These are phyloP conservation scores for Cynaeus angustus DNA, from an alignment of 2,888 invertebrate genomes.

Conservation along the genomic window DNA sequence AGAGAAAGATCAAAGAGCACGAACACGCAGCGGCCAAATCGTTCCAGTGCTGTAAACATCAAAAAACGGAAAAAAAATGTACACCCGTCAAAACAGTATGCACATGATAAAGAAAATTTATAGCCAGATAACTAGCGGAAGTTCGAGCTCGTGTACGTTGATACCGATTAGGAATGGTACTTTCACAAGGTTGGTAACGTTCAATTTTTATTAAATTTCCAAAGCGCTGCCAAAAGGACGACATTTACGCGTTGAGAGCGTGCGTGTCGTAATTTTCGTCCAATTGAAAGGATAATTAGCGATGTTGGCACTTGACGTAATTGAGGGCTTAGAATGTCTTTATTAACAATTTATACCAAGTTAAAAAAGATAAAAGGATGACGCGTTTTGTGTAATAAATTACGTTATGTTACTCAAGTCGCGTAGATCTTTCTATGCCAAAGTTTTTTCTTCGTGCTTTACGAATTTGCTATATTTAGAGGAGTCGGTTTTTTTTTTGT, in stretches of 20 bases:
- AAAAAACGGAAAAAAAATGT: background rate
- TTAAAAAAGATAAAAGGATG: background rate
- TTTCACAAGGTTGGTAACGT: too few species aligned
- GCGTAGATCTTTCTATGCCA: background rate
- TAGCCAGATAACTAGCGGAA: too few species aligned
- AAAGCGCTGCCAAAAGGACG: background rate
- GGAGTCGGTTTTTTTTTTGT: too few species aligned
- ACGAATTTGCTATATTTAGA: background rate
- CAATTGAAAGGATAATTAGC: constrained; percentile 1
- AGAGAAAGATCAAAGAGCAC: background rate
- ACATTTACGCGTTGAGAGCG: background rate
- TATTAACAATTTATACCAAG: background rate
- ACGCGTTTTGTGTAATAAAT: background rate
- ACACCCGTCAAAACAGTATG: too few species aligned
- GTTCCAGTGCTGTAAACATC: background rate
- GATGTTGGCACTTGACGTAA: background rate
- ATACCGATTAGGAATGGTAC: too few species aligned
- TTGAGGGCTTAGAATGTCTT: background rate
- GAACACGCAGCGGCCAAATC: background rate
- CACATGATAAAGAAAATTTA: too few species aligned
- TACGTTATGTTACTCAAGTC: background rate
- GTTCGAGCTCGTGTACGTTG: too few species aligned
- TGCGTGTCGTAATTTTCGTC: background rate
- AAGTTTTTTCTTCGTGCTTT: constrained; percentile 1
- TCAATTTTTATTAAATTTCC: too few species aligned